phyloP scores from a whole-genome alignment of 2,113 vertebrate species.

The Lipophrys pholis region DNA sequence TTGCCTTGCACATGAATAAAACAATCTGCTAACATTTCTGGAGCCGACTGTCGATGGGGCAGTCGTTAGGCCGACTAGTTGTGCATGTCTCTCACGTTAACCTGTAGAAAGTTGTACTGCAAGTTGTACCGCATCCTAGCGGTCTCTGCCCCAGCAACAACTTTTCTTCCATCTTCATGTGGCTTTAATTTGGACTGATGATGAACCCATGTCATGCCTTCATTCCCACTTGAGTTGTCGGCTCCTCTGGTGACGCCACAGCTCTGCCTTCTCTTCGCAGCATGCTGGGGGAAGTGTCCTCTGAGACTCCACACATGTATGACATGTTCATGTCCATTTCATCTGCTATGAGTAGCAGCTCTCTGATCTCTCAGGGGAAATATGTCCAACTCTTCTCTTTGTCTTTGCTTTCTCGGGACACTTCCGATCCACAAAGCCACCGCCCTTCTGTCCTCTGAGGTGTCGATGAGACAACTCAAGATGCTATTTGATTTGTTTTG shows the following conservation, averaged over 20 bases:
- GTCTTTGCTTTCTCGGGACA: too few relatives aligned
- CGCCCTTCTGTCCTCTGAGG: neutral
- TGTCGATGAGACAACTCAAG: neutral
- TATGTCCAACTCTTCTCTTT: too few relatives aligned
- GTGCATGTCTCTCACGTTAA: too few relatives aligned
- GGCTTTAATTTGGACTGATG: neutral
- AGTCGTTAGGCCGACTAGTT: too few relatives aligned
- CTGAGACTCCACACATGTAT: neutral
- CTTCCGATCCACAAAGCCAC: too few relatives aligned
- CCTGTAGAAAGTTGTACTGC: too few relatives aligned
- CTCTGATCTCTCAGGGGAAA: too few relatives aligned
- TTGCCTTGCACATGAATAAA: too few relatives aligned
- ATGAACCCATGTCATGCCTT: neutral
- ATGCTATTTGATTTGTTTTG: neutral
- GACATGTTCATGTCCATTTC: neutral
- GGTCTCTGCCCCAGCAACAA: neutral
- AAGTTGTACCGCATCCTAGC: too few relatives aligned
- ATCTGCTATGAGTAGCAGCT: too few relatives aligned
- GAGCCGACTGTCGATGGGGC: too few relatives aligned
- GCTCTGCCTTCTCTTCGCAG: neutral
- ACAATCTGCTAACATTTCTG: too few relatives aligned
- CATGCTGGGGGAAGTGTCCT: conserved; percentile 5
- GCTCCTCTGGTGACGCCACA: neutral
- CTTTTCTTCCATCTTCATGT: neutral
- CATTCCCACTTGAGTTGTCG: neutral